Evolutionary conservation across 2,797 vertebrate genomes (phyloP), one percentile per base, ranked within the genome.

Genomic region (Taeniopygia guttata): DNA sequence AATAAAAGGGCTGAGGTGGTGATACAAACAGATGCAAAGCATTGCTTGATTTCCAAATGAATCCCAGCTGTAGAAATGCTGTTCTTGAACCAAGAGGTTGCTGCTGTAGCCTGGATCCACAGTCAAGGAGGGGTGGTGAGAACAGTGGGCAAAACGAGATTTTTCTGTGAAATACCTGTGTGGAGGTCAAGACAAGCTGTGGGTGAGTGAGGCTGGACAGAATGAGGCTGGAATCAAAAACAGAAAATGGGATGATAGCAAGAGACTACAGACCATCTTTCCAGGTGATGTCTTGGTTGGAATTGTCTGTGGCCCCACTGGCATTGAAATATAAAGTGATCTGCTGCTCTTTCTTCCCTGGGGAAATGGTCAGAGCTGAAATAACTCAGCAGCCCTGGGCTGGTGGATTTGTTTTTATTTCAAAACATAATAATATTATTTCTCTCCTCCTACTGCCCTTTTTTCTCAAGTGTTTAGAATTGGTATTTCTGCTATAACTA

Each of bases 401-500:
- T 90, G 81, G 54, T 89, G 30, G 16, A 27, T 95, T 96, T 95
- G 89, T 89, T 97, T 97, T 90, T 46, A 59, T 95, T 96, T 90
- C 38, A 74, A 93, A 83, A 83, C 80, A 81, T 67, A 73, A 92
- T 36, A n/a, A 52, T 83, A 70, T 81, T 88, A 76, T 94, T 95
- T 97, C n/a, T 45, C 40, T 93, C 46, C 45, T 81, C 60, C 83
- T 92, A 72, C 51, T 95, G 93, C 72, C 90, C 87, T 88, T 94
- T 64, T 76, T 48, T 19, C 94, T 94, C 40, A 95, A 94, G 94
- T 94, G 94, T 95, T 95, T 96, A 90, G 92, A 95, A 90, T 77
- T 38, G 42, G 78, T 96, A 82, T 96, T 97, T 97, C 74, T 93
- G 69, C 66, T 94, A 86, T 96, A 98, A 98, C 72, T 98, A 96